Base-by-base conservation (phyloP, 2,888 invertebrate species). In the Acrobasis repandana region DNA sequence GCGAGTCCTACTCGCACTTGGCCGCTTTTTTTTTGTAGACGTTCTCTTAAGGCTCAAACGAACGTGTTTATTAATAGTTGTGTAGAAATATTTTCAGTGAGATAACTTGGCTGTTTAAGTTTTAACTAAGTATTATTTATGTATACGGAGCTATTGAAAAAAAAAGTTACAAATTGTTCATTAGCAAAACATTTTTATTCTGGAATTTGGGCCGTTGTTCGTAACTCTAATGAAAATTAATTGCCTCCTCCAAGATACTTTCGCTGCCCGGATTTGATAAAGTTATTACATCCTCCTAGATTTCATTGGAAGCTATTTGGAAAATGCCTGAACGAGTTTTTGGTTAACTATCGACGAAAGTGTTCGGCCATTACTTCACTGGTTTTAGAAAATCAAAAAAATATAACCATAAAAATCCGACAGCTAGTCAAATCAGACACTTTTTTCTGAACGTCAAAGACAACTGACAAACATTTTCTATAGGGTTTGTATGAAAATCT, bases 151-250 rank as follows among this genome's bases (percentile, higher is more conserved):
- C 11, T 43, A 43, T 43, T n/a, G 43, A n/a, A n/a, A 43, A 50
- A 50, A 28, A n/a, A 50, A 33, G 50, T 50, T 50, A 50, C 20
- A 50, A 50, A n/a, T 28, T 50, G 50, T 50, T 50, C 20, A n/a
- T 49, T 33, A 28, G 20, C 4, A 28, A 50, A 50, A 62, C 64
- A 62, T 63, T 63, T 58, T 57, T 63, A 60, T 47, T 33, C 50
- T 47, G 56, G 58, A 58, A 62, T 73, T 70, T 61, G 58, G 61
- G 68, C 67, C 66, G 65, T 67, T 74, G 69, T 69, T 73, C 74
- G 69, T 69, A 73, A 65, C 69, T 70, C 69, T 75, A 77, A 81
- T 80, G 79, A 74, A 79, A 83, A 83, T 82, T 82, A 81, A 83
- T 84, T 79, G 76, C 73, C 68, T 66, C 76, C 71, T 66, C 64